Evolutionary conservation across 2,113 vertebrate genomes (phyloP).

Genomic region (Bettongia penicillata): DNA sequence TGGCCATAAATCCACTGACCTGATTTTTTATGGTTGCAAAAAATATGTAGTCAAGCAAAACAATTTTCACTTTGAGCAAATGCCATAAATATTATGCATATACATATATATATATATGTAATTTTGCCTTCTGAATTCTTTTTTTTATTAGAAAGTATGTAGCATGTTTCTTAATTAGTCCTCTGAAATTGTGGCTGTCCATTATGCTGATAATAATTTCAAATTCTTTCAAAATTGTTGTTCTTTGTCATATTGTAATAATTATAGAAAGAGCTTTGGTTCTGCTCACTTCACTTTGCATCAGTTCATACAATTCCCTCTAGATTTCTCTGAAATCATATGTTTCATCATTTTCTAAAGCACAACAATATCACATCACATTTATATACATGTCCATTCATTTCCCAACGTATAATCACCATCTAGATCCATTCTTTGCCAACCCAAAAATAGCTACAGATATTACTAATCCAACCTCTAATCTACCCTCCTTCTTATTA

Average conservation of each 20-base stretch:
- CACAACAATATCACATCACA: background rate
- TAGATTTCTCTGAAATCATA: background rate
- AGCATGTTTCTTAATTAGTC: background rate
- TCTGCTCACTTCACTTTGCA: background rate
- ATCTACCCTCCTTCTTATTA: background rate
- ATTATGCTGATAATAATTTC: background rate
- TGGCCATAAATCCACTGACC: background rate
- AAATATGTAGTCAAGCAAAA: no score
- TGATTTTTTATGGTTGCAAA: no score
- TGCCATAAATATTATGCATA: background rate
- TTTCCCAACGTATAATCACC: background rate
- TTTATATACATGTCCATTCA: background rate
- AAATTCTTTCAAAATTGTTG: background rate
- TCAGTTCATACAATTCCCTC: background rate
- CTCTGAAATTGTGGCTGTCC: no score
- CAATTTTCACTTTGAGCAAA: no score
- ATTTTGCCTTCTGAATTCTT: background rate
- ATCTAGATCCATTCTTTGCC: background rate
- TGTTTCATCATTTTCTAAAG: background rate
- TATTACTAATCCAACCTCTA: background rate
- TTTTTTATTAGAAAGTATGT: background rate
- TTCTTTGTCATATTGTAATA: background rate
- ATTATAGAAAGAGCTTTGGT: background rate
- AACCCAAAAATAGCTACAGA: background rate
- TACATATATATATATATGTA: background rate